phyloP scores from a whole-genome alignment of 35 echinoderm and acorn worm genomes.

The Stichopus chloronotus region DNA sequence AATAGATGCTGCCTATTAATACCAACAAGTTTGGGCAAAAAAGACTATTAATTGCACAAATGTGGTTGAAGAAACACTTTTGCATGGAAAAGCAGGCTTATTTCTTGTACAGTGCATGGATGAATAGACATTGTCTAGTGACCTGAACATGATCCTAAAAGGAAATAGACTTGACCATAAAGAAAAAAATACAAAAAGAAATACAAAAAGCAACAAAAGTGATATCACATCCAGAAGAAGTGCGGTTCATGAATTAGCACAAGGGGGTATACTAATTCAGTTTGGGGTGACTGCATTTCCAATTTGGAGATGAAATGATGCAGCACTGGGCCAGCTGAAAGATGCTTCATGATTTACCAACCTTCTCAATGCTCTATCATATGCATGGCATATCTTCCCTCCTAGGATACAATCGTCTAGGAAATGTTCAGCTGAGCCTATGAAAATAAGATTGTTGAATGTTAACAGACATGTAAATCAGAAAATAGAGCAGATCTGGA shows the following conservation, averaged over 20 bases:
- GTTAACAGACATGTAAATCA: neutral
- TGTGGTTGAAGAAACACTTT: too few species aligned
- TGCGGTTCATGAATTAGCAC: neutral
- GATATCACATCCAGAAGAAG: neutral
- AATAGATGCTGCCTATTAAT: too few species aligned
- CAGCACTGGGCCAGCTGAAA: neutral
- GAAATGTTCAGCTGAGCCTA: conserved; percentile 32
- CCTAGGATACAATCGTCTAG: neutral
- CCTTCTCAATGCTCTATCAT: conserved; percentile 23
- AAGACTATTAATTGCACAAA: too few species aligned
- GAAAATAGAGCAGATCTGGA: too few species aligned
- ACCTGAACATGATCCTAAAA: too few species aligned
- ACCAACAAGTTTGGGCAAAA: too few species aligned
- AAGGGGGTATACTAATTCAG: neutral
- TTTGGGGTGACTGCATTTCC: neutral
- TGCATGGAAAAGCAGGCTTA: too few species aligned
- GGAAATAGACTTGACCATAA: too few species aligned
- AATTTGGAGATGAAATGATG: neutral
- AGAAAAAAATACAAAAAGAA: too few species aligned
- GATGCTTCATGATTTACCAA: neutral
- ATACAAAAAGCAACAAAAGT: neutral
- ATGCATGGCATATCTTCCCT: conserved; percentile 15
- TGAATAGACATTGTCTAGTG: too few species aligned
- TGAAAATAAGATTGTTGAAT: neutral
- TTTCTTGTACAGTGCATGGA: too few species aligned